phyloP scores from a whole-genome alignment of 35 echinoderm and acorn worm genomes.

The Holothuria glaberrima region DNA sequence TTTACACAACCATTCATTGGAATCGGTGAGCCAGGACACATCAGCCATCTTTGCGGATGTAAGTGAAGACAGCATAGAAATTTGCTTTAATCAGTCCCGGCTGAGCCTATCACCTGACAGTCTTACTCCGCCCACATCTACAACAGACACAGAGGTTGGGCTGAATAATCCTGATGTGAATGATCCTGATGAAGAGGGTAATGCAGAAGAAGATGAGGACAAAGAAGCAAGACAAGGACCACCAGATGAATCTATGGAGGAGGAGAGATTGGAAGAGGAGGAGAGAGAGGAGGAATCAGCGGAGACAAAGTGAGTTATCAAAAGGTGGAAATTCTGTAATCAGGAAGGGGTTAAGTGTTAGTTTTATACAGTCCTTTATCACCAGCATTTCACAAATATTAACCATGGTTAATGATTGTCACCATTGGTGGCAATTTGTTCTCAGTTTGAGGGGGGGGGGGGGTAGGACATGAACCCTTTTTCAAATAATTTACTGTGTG shows the following conservation, averaged over 20 bases:
- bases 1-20: constrained; percentile 73
- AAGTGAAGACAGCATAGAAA: constrained; percentile 44
- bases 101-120: constrained; percentile 31
- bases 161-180: neutral
- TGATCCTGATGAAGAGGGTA: neutral
- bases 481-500: too few species aligned
- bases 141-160: neutral
- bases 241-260: neutral
- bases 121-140: neutral
- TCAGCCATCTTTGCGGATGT: constrained; percentile 51
- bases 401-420: too few species aligned
- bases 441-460: too few species aligned
- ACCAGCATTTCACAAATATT: too few species aligned
- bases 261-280: neutral
- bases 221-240: neutral
- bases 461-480: too few species aligned
- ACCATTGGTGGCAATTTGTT: too few species aligned
- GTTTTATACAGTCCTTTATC: too few species aligned
- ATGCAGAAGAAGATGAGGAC: neutral
- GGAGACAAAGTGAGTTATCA: neutral
- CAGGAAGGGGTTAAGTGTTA: too few species aligned
- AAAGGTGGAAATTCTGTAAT: too few species aligned
- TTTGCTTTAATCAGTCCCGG: neutral
- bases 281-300: neutral
- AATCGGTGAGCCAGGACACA: constrained; percentile 67